Evolutionary conservation across 2,113 vertebrate genomes (phyloP).

Genomic region (Rhineura floridana): DNA sequence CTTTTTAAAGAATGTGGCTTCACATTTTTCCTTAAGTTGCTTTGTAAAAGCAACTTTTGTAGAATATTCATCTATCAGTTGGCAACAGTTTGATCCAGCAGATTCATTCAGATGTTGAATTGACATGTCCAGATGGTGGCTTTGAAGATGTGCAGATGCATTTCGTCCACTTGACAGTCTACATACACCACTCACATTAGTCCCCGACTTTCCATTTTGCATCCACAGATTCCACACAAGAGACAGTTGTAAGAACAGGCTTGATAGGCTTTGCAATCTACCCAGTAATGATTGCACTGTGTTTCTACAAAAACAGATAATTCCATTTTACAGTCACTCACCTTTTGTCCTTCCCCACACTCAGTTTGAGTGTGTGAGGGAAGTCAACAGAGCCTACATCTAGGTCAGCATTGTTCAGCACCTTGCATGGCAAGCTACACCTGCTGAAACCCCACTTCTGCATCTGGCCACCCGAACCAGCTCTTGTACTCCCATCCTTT

Average conservation of each 20-base stretch:
- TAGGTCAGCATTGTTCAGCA: too few relatives aligned
- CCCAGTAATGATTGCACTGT: not conserved
- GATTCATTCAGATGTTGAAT: not conserved
- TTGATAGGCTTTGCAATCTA: not conserved
- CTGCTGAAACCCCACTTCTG: not conserved
- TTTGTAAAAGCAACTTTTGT: not conserved
- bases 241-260: not conserved
- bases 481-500: not conserved
- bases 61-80: not conserved
- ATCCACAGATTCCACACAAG: too few relatives aligned
- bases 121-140: not conserved
- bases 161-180: not conserved
- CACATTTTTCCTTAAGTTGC: not conserved
- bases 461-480: not conserved
- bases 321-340: too few relatives aligned
- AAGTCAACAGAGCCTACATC: too few relatives aligned
- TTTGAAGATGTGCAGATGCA: not conserved
- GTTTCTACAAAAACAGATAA: too few relatives aligned
- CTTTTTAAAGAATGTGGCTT: not conserved
- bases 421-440: too few relatives aligned
- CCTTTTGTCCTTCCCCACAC: too few relatives aligned
- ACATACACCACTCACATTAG: not conserved
- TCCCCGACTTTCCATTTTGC: not conserved
- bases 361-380: too few relatives aligned
- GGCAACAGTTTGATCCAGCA: not conserved